These are phyloP conservation scores for Ophion slaviceki DNA, from an alignment of 2,888 invertebrate species.

Conservation along the genomic window DNA sequence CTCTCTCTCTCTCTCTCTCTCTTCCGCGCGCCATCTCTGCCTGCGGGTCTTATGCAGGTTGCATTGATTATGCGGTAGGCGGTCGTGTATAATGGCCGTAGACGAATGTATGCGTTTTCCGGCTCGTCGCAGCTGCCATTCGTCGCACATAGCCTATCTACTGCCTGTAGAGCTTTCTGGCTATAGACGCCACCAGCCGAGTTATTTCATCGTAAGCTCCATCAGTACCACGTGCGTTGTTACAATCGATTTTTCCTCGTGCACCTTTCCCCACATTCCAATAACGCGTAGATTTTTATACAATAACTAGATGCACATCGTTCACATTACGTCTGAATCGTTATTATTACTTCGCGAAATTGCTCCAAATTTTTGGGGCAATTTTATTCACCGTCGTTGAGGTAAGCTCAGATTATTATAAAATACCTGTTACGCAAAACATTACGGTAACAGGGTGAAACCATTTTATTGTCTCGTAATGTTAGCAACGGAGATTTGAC, in stretches of 20 bases:
- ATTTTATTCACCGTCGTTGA: no score
- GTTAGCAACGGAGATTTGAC: no score
- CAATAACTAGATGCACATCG: not conserved
- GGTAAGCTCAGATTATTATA: no score
- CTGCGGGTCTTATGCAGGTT: constrained; percentile 33
- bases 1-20: constrained; percentile 1
- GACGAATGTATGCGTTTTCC: constrained; percentile 46
- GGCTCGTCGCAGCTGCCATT: constrained; percentile 49
- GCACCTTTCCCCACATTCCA: constrained; percentile 2
- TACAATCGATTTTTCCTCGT: constrained; percentile 20
- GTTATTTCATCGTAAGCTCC: constrained; percentile 18
- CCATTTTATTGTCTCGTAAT: no score
- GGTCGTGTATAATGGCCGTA: constrained; percentile 30
- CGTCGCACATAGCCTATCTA: constrained; percentile 49
- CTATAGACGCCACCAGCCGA: constrained; percentile 12
- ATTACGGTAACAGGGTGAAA: no score
- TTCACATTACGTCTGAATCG: no score
- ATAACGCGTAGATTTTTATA: not conserved
- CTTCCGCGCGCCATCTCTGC: constrained; percentile 5
- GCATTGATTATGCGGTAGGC: constrained; percentile 51
- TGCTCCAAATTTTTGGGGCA: no score
- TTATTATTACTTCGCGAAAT: no score
- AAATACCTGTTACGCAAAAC: no score
- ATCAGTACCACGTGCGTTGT: constrained; percentile 8
- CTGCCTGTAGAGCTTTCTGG: constrained; percentile 12